Evolutionary conservation across 1,140 invertebrate species (phyloP), one percentile per base, ranked within the genome.

Genomic region (Heterodera schachtii): DNA sequence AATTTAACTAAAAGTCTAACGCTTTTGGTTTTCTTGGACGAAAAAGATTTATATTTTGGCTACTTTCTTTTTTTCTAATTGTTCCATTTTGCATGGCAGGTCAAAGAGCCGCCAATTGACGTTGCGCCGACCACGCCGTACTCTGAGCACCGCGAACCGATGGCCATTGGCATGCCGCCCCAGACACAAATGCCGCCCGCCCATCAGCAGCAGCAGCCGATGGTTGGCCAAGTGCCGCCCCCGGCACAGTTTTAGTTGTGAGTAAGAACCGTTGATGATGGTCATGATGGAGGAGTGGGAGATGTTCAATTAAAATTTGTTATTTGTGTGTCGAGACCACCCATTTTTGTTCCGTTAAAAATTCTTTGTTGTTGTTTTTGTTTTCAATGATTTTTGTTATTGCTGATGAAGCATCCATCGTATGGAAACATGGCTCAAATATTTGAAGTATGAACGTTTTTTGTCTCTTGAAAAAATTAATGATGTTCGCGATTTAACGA

Each of bases 91-190:
- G 71, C 67, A 43, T 75, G 87, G 43, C 67, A 87, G 66, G 87
- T 88, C 67, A 49, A 84, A 78, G 90, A 90, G 21, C 85, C 87
- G 16, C 76, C 75, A n/a, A 73, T 87, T 7, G 86, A 90, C 74
- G 60, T 79, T 44, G 70, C 75, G 47, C 86, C 88, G 49, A 43
- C 71, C 21, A 75, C 82, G 21, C 90, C 90, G 52, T 86, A 89
- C 80, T 87, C 85, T n/a, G 89, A 89, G 76, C 88, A 86, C 70
- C 81, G 81, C 43, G 82, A 87, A 41, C 49, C 7, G 16, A 60
- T n/a, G 43, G 9, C 69, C 21, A 71, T 41, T 19, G 67, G 67
- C 19, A 19, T 43, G n/a, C 67, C 67, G 69, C 69, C 69, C 31
- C 8, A 16, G 41, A 6, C 3, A 13, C 31, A 5, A 41, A 4